Evolutionary conservation across 2,113 vertebrate species (phyloP).

Genomic region (Morone saxatilis): DNA sequence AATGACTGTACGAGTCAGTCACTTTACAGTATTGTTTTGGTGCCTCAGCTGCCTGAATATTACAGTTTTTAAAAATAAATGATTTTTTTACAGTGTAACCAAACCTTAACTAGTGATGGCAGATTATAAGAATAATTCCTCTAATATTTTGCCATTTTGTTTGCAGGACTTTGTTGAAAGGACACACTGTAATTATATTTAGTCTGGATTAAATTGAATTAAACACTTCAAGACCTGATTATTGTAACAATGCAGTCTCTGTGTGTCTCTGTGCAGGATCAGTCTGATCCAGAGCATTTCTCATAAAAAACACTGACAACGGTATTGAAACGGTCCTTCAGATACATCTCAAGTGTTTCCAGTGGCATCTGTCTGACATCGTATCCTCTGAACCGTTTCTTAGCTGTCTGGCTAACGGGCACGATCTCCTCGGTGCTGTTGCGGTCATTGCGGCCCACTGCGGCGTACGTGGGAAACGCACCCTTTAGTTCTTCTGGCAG

Average conservation of each 20-base stretch:
- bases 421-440: slow-evolving; percentile 82
- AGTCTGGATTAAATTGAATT: neutral
- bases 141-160: no score
- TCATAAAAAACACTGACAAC: slow-evolving; percentile 74
- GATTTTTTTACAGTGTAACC: no score
- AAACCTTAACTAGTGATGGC: no score
- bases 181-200: no score
- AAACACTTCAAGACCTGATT: neutral
- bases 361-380: slow-evolving; percentile 76
- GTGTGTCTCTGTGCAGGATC: neutral
- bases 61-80: no score
- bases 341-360: slow-evolving; percentile 71
- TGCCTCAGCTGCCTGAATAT: no score
- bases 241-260: no score
- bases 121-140: no score
- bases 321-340: slow-evolving; percentile 61
- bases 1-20: no score
- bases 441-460: slow-evolving; percentile 80
- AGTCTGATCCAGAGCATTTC: slow-evolving; percentile 58
- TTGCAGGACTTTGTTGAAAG: no score
- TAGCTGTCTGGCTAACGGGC: slow-evolving; percentile 35
- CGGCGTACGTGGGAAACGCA: slow-evolving; percentile 73
- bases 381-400: slow-evolving; percentile 64
- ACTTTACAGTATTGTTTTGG: no score
- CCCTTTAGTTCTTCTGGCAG: slow-evolving; percentile 60